phyloP scores from a whole-genome alignment of 35 echinoderm and acorn worm species.

The Hemicentrotus pulcherrimus region DNA sequence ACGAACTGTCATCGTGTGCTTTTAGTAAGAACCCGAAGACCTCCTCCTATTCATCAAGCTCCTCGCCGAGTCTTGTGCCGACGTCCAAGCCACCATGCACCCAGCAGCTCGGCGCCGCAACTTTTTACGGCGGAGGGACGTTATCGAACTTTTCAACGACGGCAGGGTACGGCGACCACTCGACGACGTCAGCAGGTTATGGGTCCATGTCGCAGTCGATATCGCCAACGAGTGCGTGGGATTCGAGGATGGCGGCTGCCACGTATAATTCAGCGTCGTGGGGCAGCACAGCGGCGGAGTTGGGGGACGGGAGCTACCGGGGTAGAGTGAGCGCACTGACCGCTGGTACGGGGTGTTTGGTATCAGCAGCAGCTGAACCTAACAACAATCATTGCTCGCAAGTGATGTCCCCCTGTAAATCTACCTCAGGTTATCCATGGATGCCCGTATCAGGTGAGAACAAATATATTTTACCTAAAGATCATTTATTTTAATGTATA shows the following conservation, averaged over 20 bases:
- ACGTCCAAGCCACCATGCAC: conserved; percentile 28
- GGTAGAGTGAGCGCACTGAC: conserved; percentile 40
- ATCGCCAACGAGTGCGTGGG: conserved; percentile 59
- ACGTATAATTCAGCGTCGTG: conserved; percentile 48
- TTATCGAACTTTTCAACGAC: conserved; percentile 33
- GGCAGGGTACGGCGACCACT: neutral
- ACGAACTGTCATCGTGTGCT: conserved; percentile 57
- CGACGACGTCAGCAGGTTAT: conserved; percentile 38
- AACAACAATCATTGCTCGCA: conserved; percentile 60
- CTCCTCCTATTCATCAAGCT: conserved; percentile 21
- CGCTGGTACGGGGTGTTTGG: conserved; percentile 32
- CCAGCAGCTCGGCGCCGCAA: conserved; percentile 34
- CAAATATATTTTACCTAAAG: neutral
- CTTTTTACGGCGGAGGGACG: conserved; percentile 17
- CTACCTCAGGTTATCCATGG: conserved; percentile 58
- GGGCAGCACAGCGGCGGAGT: conserved; percentile 54
- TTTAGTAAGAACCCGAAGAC: conserved; percentile 53
- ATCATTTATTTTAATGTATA: neutral
- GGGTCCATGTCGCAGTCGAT: conserved; percentile 48
- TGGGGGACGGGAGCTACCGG: conserved; percentile 41
- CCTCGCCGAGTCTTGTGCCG: conserved; percentile 5
- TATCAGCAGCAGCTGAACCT: conserved; percentile 32
- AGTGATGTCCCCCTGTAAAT: conserved; percentile 46
- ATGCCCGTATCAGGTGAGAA: conserved; percentile 58
- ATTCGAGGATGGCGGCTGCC: conserved; percentile 49